Conservation (phyloP, 2,797 vertebrate genomes). For the Brachyalestes nurse region DNA sequence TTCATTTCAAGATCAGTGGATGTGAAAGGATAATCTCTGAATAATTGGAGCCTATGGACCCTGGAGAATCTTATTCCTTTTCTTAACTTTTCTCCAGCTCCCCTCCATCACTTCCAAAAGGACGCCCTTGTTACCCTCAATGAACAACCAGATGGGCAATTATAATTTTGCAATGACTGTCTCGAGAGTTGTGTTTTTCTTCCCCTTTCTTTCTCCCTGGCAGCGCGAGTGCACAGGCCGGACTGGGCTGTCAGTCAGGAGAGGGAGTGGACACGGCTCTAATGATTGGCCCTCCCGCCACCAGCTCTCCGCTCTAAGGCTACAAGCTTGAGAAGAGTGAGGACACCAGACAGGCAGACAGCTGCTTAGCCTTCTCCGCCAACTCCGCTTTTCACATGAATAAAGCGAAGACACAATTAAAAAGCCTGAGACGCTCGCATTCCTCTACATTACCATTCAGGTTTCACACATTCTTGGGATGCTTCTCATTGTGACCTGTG, state of each 20-base stretch:
- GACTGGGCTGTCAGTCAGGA: conserved; percentile 83
- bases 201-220: conserved; percentile 40
- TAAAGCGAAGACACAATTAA: conserved; percentile 56
- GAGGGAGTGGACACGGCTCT: conserved; percentile 71
- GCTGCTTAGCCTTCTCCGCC: conserved; percentile 61
- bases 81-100: conserved; percentile 72
- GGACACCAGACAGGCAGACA: conserved; percentile 75
- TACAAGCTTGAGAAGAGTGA: conserved; percentile 74
- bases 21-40: conserved; percentile 97
- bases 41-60: conserved; percentile 92
- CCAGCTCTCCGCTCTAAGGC: conserved; percentile 67
- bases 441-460: conserved; percentile 54
- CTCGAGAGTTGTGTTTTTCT: conserved; percentile 60
- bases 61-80: conserved; percentile 84
- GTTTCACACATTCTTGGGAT: conserved; percentile 56
- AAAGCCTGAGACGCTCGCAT: conserved; percentile 50
- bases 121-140: conserved; percentile 76
- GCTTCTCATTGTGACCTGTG: conserved; percentile 53
- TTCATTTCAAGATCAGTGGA: conserved; percentile 86
- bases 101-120: conserved; percentile 67
- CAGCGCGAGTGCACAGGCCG: conserved; percentile 73
- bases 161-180: conserved; percentile 81
- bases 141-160: conserved; percentile 86
- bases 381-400: conserved; percentile 57
- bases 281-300: conserved; percentile 79